These are phyloP conservation scores for Coenonympha glycerion DNA, from an alignment of 2,888 invertebrate genomes.

Conservation along the genomic window DNA sequence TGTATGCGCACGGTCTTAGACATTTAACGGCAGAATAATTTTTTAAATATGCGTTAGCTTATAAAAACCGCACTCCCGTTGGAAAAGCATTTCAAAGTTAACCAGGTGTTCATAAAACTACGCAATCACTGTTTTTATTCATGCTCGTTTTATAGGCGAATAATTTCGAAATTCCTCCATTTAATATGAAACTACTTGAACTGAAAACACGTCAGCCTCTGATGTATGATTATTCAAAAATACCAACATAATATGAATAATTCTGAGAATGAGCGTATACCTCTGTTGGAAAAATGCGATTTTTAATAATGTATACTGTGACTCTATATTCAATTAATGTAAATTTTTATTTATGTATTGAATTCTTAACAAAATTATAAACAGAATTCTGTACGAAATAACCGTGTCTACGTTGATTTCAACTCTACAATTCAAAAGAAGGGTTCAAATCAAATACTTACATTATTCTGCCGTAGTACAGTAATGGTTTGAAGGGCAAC, in stretches of 20 bases:
- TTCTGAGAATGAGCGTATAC: no score
- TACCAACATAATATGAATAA: background rate
- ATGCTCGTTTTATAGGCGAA: constrained; percentile 4
- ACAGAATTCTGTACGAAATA: no score
- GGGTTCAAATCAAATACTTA: no score
- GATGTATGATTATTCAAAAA: background rate
- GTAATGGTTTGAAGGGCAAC: no score
- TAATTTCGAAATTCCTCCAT: constrained; percentile 18
- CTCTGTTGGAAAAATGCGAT: no score
- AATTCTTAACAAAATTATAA: no score
- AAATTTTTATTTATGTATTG: no score
- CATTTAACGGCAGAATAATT: background rate
- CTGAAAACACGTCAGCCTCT: background rate
- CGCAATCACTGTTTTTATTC: background rate
- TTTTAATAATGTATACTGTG: no score
- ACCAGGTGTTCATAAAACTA: constrained; percentile 1
- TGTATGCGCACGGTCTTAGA: background rate
- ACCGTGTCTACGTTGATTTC: no score
- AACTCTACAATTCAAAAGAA: no score
- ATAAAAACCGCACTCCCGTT: background rate
- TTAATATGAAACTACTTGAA: background rate
- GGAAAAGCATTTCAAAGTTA: constrained; percentile 2
- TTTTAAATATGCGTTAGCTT: background rate
- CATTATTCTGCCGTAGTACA: no score
- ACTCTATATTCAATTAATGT: no score